Evolutionary conservation across 2,888 invertebrate species (phyloP).

Genomic region (Cordilura impudica): DNA sequence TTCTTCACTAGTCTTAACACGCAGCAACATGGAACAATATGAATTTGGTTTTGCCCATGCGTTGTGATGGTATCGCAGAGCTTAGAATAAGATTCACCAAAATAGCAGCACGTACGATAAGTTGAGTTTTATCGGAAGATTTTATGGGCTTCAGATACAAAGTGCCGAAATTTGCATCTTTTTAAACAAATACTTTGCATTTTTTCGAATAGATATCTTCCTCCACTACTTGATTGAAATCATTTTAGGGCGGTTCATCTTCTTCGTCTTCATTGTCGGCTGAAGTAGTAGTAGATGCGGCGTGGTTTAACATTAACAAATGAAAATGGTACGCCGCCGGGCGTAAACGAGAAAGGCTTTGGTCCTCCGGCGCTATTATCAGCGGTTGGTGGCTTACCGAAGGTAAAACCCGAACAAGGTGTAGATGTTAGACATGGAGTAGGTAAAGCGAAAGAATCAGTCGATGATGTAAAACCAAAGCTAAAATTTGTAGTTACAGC

Average conservation of each 20-base stretch:
- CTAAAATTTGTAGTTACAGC: constrained; percentile 43
- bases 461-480: constrained; percentile 59
- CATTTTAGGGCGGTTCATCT: constrained; percentile 91
- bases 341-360: constrained; percentile 81
- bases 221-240: constrained; percentile 89
- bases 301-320: constrained; percentile 79
- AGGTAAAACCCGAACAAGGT: constrained; percentile 50
- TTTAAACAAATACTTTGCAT: constrained; percentile 95
- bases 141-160: constrained; percentile 90
- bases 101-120: constrained; percentile 93
- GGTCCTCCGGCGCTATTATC: constrained; percentile 18
- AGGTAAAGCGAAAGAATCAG: not conserved
- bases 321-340: constrained; percentile 81
- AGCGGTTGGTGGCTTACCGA: constrained; percentile 40
- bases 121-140: constrained; percentile 87
- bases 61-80: constrained; percentile 84
- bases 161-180: constrained; percentile 89
- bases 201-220: constrained; percentile 90
- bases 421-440: too few relatives aligned
- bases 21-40: constrained; percentile 90
- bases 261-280: constrained; percentile 80
- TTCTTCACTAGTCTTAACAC: constrained; percentile 92
- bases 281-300: constrained; percentile 45
- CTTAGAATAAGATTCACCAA: constrained; percentile 90
- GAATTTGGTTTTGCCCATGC: constrained; percentile 93